Conservation (phyloP, 2,113 vertebrate species). For the Phylloscopus whistleri region DNA sequence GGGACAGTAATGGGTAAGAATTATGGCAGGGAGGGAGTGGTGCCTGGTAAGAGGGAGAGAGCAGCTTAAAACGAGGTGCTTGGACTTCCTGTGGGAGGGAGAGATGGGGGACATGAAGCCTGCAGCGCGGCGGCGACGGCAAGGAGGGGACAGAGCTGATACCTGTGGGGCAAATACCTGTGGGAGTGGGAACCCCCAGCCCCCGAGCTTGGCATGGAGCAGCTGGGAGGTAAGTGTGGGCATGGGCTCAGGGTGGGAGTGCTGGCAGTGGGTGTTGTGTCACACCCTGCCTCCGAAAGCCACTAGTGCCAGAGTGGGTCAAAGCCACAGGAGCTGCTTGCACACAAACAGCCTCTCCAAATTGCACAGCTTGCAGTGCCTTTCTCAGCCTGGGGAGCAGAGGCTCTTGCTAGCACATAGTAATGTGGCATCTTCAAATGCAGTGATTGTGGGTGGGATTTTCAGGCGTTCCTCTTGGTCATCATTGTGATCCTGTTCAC, state of each 20-base stretch:
- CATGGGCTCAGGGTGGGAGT: background rate
- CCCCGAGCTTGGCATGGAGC: background rate
- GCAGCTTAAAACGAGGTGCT: background rate
- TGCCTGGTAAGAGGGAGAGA: background rate
- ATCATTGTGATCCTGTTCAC: background rate
- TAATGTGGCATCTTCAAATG: background rate
- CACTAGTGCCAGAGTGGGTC: background rate
- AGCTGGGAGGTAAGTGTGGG: conserved; percentile 54
- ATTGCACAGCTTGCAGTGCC: background rate
- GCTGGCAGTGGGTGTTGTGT: fast-evolving
- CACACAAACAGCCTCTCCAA: background rate
- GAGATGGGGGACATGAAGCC: background rate
- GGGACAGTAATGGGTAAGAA: background rate
- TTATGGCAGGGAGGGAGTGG: background rate
- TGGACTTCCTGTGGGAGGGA: background rate
- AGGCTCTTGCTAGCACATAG: background rate
- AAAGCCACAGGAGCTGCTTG: background rate
- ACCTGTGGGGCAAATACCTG: background rate
- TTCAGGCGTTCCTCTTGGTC: background rate
- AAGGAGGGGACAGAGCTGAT: background rate
- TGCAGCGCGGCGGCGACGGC: fast-evolving
- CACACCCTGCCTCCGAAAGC: background rate
- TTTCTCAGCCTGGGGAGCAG: background rate
- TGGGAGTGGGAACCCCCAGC: fast-evolving
- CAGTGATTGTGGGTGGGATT: background rate